These are phyloP conservation scores for Isaurus tuberculatus DNA, from an alignment of 92 coral and sea anemone species.

Conservation along the genomic window DNA sequence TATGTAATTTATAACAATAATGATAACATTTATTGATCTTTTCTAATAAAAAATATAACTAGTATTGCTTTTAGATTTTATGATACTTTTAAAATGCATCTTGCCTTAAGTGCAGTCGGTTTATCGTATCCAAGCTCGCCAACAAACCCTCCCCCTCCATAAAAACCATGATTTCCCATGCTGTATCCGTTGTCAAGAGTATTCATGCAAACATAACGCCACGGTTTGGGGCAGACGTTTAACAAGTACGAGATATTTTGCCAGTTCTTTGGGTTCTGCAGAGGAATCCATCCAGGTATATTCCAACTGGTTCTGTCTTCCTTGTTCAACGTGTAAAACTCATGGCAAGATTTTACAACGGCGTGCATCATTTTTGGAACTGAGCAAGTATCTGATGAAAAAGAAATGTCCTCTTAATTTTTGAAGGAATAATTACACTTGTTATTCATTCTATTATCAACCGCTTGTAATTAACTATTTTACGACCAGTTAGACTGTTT, in stretches of 20 bases:
- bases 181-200: not conserved
- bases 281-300: constrained; percentile 38
- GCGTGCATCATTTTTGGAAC: not conserved
- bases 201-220: constrained; percentile 20
- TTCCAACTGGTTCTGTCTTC: constrained; percentile 29
- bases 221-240: constrained; percentile 34
- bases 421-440: too few relatives aligned
- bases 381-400: constrained; percentile 21
- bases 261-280: constrained; percentile 8
- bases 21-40: too few relatives aligned
- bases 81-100: too few relatives aligned
- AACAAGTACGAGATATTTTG: not conserved
- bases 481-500: too few relatives aligned
- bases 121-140: constrained; percentile 32
- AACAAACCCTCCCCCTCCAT: constrained; percentile 40
- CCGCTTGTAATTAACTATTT: too few relatives aligned
- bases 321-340: not conserved
- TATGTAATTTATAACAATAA: too few relatives aligned
- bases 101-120: constrained; percentile 9
- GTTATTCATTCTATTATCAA: too few relatives aligned
- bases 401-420: not conserved
- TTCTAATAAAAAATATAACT: too few relatives aligned
- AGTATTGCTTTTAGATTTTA: too few relatives aligned
- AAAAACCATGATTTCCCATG: not conserved
- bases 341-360: not conserved